Base-by-base conservation (phyloP, 2,797 vertebrate genomes). In the Phaenicophaeus curvirostris region DNA sequence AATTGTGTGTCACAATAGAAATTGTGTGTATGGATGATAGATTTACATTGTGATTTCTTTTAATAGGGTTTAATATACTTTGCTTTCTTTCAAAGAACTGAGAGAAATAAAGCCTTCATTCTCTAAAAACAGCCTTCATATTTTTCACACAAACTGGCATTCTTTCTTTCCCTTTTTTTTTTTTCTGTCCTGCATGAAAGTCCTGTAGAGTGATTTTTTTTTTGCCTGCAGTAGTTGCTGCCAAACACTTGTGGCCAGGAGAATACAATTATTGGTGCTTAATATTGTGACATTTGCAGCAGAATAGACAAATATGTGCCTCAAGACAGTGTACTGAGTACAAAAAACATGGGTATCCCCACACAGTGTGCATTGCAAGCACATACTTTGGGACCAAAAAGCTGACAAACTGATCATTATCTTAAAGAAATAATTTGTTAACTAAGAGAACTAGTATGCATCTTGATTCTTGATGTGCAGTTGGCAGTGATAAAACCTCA, bases 21-120 rank as follows among this genome's bases (percentile, higher is more conserved):
- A n/a, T n/a, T n/a, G 12, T 6, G 2, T 25, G 6, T 9, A 2
- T 0, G 0, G 0, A 2, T 2, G 13, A 33, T 54, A 21, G 16
- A 5, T 65, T 81, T 66, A 46, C 6, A 3, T 5, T 3, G 2
- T 28, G 9, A 1, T 16, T 62, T 31, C 11, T 87, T 78, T 80
- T 8, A 53, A 24, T 9, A 65, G 9, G 2, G 5, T 46, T 31
- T 39, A 39, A 39, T 39, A 39, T 39, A 1, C 39, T 75, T 30
- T 72, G 9, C 6, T 78, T 24, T 65, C 9, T 55, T 48, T 33
- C n/a, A 48, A 76, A 78, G 31, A 61, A 41, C 3, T 31, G 46
- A 41, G 42, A 75, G 11, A 10, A 57, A 4, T 6, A 7, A 78
- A 87, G 13, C 23, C 28, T 90, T 58, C 25, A 67, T 74, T 82